These are phyloP conservation scores for Tapera naevia DNA, from an alignment of 2,797 vertebrate genomes.

Conservation along the genomic window DNA sequence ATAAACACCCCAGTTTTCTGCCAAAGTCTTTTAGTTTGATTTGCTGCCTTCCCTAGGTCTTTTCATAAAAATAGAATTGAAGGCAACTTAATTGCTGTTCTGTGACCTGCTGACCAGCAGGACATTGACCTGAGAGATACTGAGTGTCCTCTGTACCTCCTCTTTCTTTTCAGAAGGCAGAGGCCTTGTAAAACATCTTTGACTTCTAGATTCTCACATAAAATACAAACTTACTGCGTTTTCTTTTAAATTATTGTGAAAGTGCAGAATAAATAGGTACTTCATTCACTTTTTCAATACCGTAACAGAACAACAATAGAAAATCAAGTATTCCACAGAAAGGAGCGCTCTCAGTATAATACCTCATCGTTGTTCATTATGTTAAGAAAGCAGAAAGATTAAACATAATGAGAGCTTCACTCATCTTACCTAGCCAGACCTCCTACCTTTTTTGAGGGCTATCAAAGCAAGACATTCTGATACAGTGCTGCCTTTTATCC, in stretches of 20 bases:
- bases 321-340: slow-evolving; percentile 39
- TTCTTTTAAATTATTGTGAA: slow-evolving; percentile 63
- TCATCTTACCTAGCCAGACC: slow-evolving; percentile 54
- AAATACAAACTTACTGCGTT: slow-evolving; percentile 55
- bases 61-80: slow-evolving; percentile 41
- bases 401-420: slow-evolving; percentile 55
- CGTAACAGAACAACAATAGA: slow-evolving; percentile 52
- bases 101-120: slow-evolving; percentile 63
- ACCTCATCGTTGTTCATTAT: slow-evolving; percentile 51
- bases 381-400: slow-evolving; percentile 58
- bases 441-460: slow-evolving; percentile 58
- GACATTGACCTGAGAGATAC: slow-evolving; percentile 60
- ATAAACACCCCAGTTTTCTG: slow-evolving; percentile 14
- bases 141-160: slow-evolving; percentile 21
- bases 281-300: slow-evolving; percentile 45
- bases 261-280: slow-evolving; percentile 46
- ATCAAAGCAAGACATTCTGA: slow-evolving; percentile 55
- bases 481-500: slow-evolving; percentile 50
- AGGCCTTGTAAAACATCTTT: slow-evolving; percentile 53
- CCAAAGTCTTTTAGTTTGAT: neutral
- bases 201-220: slow-evolving; percentile 51
- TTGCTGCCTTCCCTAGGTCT: neutral
- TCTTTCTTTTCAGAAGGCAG: slow-evolving; percentile 53
- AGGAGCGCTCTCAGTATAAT: slow-evolving; percentile 51
- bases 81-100: slow-evolving; percentile 61